Conservation (phyloP, 1,140 invertebrate genomes). For the Brachionus paranguensis region DNA sequence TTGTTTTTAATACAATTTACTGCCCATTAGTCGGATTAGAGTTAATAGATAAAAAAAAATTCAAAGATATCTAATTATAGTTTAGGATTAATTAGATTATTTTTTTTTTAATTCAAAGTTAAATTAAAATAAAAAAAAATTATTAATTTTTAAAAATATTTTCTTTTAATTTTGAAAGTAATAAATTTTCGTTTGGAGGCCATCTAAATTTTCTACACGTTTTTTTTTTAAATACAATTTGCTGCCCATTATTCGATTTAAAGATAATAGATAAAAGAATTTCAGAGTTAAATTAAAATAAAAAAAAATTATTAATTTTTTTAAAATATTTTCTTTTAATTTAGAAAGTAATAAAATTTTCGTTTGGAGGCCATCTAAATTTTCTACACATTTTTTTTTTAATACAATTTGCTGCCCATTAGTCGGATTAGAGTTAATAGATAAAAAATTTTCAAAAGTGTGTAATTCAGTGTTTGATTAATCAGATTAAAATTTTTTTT, state of each 20-base stretch:
- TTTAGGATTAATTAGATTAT: no score
- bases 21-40: not conserved
- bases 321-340: no score
- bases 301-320: no score
- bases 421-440: not conserved
- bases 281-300: no score
- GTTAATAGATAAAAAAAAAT: not conserved
- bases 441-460: slow-evolving; percentile 7
- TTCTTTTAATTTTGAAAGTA: not conserved
- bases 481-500: not conserved
- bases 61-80: no score
- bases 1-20: no score
- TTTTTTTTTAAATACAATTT: no score
- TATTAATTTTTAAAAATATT: no score
- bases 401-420: not conserved
- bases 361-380: not conserved
- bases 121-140: not conserved
- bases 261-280: no score
- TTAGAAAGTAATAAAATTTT: not conserved
- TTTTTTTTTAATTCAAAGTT: not conserved
- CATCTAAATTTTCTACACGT: not conserved
- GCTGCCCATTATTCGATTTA: no score
- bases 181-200: not conserved
- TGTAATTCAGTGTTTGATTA: slow-evolving; percentile 4
- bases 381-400: not conserved